Evolutionary conservation across 1,140 invertebrate genomes (phyloP).

Genomic region (Lerema accius): DNA sequence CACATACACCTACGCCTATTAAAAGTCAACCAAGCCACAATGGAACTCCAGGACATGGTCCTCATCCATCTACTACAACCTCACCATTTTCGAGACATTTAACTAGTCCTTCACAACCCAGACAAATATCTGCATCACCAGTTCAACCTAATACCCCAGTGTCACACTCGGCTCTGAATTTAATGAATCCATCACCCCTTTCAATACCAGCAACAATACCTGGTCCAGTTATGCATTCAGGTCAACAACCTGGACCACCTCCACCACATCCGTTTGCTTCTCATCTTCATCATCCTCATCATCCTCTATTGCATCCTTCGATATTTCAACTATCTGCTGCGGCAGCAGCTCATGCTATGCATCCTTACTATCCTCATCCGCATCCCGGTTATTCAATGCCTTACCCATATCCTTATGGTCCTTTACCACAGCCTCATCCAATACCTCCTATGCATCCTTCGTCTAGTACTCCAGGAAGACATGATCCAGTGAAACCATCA

Average conservation of each 20-base stretch:
- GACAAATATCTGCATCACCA: constrained; percentile 80
- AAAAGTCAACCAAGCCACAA: constrained; percentile 79
- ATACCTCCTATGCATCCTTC: constrained; percentile 87
- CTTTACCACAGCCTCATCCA: constrained; percentile 87
- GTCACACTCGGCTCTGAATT: constrained; percentile 84
- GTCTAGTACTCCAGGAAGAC: constrained; percentile 79
- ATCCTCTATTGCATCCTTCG: constrained; percentile 87
- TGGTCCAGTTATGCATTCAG: constrained; percentile 87
- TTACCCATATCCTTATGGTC: constrained; percentile 87
- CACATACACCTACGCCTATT: constrained; percentile 78
- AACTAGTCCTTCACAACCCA: constrained; percentile 74
- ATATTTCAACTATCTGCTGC: constrained; percentile 83
- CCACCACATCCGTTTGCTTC: constrained; percentile 84
- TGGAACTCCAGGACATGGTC: constrained; percentile 65
- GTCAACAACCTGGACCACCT: constrained; percentile 85
- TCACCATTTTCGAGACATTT: constrained; percentile 79
- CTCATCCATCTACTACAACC: constrained; percentile 78
- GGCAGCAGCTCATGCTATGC: constrained; percentile 84
- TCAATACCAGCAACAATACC: constrained; percentile 86
- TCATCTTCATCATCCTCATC: constrained; percentile 84
- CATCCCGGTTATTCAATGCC: constrained; percentile 87
- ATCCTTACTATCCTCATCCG: constrained; percentile 87
- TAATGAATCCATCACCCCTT: constrained; percentile 85
- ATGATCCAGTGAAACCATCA: constrained; percentile 78
- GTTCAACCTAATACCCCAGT: constrained; percentile 77